phyloP scores from a whole-genome alignment of 2,113 vertebrate genomes.

The Osmerus mordax region DNA sequence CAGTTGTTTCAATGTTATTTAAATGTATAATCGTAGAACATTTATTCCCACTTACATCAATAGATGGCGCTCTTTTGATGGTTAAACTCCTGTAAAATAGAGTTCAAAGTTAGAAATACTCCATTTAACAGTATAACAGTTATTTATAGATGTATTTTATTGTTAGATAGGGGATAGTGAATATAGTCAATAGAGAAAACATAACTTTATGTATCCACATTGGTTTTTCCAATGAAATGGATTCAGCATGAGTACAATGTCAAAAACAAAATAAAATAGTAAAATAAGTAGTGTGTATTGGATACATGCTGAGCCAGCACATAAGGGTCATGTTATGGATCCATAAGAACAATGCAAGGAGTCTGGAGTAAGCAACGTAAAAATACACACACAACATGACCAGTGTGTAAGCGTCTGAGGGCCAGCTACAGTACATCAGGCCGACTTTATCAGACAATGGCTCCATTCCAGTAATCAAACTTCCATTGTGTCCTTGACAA shows the following conservation, averaged over 20 bases:
- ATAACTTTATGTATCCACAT: too few species aligned
- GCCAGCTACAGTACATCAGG: too few species aligned
- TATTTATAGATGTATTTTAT: not conserved
- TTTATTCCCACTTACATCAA: slow-evolving; percentile 12
- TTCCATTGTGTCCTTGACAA: not conserved
- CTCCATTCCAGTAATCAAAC: not conserved
- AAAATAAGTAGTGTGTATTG: too few species aligned
- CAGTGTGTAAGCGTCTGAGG: too few species aligned
- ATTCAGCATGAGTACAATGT: too few species aligned
- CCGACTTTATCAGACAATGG: not conserved
- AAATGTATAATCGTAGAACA: not conserved
- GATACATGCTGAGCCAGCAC: too few species aligned
- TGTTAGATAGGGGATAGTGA: too few species aligned
- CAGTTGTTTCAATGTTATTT: not conserved
- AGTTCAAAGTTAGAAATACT: not conserved
- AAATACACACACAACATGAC: not conserved
- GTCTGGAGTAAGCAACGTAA: not conserved
- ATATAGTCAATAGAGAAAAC: too few species aligned
- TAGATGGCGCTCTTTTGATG: slow-evolving; percentile 44
- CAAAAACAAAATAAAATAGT: too few species aligned
- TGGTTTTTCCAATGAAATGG: too few species aligned
- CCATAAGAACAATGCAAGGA: too few species aligned
- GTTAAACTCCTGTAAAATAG: slow-evolving; percentile 51
- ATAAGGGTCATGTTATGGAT: too few species aligned
- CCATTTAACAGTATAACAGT: not conserved